Percentiles rank a stretch among this genome's conserved stretches.
These are phyloP conservation scores for Drosophila dunni DNA, from an alignment of 1,140 invertebrate genomes.

Conservation along the genomic window DNA sequence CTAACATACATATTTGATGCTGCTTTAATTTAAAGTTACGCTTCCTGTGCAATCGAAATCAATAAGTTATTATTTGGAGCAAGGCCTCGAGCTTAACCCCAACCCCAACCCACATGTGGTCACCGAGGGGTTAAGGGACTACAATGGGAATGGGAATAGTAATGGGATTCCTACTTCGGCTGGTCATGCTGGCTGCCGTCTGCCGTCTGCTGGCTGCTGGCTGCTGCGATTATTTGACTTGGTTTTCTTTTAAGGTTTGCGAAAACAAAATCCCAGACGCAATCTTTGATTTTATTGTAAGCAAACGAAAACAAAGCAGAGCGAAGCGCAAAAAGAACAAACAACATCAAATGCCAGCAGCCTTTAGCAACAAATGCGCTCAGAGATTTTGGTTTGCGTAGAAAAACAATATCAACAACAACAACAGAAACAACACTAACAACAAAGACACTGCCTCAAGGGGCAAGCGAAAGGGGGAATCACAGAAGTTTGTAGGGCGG, in stretches of 20 bases:
- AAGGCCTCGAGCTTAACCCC: constrained; percentile 9
- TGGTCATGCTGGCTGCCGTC: constrained; percentile 2
- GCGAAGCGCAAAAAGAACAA: constrained; percentile 45
- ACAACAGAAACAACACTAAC: constrained; percentile 11
- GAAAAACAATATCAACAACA: constrained; percentile 50
- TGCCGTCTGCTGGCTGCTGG: not conserved
- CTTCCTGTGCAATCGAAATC: constrained; percentile 40
- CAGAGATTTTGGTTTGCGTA: constrained; percentile 59
- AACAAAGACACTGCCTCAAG: constrained; percentile 37
- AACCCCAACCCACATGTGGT: not conserved
- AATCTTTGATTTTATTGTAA: constrained; percentile 63
- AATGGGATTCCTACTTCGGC: constrained; percentile 1
- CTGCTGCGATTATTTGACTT: constrained; percentile 46
- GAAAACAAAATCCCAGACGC: constrained; percentile 59
- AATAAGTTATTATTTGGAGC: constrained; percentile 52
- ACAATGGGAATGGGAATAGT: not conserved
- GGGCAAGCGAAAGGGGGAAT: constrained; percentile 17
- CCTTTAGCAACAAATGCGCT: constrained; percentile 62
- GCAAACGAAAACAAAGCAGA: constrained; percentile 48
- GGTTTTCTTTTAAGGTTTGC: constrained; percentile 50
- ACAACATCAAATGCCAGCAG: constrained; percentile 26
- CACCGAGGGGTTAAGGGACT: constrained; percentile 12
- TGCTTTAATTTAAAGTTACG: constrained; percentile 51
- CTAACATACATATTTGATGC: constrained; percentile 22
- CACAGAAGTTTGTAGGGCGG: not conserved